A percentile compares a stretch with the other conserved stretches of the same genome.
phyloP scores from a whole-genome alignment of 2,113 vertebrate species.

The Pterocles burchelli region DNA sequence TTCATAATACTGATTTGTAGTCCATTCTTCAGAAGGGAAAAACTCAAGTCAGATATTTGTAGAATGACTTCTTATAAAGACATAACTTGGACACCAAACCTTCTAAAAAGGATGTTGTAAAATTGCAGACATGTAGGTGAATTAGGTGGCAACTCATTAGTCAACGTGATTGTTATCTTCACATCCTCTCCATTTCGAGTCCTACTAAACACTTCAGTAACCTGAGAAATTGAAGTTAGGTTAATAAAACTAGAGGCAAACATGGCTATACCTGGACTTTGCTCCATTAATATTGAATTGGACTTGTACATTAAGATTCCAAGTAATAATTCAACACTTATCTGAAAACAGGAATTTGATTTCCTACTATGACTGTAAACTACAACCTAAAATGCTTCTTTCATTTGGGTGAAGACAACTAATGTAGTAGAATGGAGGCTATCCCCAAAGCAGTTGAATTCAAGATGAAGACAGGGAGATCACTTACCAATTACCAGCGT shows the following conservation, averaged over 20 bases:
- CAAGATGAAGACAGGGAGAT: neutral
- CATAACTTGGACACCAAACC: slow-evolving; percentile 67
- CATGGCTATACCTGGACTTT: neutral
- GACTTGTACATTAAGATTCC: neutral
- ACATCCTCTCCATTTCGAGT: slow-evolving; percentile 86
- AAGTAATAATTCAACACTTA: neutral
- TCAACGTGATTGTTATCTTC: slow-evolving; percentile 86
- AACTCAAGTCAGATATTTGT: neutral
- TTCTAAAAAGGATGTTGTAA: slow-evolving; percentile 93
- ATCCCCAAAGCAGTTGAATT: neutral
- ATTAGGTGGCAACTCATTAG: slow-evolving; percentile 89
- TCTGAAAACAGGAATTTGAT: neutral
- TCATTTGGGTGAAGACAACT: neutral
- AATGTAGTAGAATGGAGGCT: neutral
- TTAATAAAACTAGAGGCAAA: neutral
- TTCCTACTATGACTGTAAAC: neutral
- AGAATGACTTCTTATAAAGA: neutral
- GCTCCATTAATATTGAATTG: neutral
- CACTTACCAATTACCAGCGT: neutral
- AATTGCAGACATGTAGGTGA: slow-evolving; percentile 94
- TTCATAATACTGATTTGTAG: neutral
- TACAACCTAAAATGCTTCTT: neutral
- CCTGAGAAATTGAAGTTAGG: slow-evolving; percentile 66
- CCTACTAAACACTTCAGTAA: slow-evolving; percentile 83
- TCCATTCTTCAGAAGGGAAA: neutral